Percentiles rank a stretch among this genome's conserved stretches.
Conservation (phyloP, 2,797 vertebrate genomes). For the Scarus forsteni region DNA sequence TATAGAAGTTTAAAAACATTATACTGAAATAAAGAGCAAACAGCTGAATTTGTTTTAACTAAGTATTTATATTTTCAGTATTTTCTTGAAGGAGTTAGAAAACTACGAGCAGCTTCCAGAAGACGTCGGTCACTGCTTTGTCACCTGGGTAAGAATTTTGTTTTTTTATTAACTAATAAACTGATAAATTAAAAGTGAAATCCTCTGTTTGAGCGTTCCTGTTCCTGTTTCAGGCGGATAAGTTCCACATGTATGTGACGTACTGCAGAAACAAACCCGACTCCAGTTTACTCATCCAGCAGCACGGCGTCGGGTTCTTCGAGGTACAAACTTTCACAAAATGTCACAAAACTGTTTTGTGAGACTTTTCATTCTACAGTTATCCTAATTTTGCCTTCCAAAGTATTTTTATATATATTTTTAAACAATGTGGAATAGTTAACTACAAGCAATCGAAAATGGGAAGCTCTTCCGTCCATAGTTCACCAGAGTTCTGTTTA, state of each 20-base stretch:
- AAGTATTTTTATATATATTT: no score
- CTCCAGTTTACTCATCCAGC: constrained; percentile 96
- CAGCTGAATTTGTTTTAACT: no score
- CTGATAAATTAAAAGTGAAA: background rate
- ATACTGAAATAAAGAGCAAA: no score
- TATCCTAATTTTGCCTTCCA: no score
- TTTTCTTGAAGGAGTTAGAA: constrained; percentile 97
- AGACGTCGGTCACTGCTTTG: constrained; percentile 98
- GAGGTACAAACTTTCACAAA: constrained; percentile 81
- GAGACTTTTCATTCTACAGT: no score
- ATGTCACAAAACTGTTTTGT: no score
- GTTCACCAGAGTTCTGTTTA: no score
- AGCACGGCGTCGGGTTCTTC: constrained; percentile 95
- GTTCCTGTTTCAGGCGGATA: constrained; percentile 89
- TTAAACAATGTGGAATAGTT: no score
- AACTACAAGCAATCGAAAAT: no score
- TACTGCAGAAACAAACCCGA: constrained; percentile 99
- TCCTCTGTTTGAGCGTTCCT: background rate
- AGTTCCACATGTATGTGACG: constrained; percentile 99
- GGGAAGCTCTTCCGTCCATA: no score
- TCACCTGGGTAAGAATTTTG: constrained; percentile 92
- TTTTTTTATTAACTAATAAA: fast-evolving
- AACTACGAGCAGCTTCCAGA: constrained; percentile 98
- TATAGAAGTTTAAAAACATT: no score
- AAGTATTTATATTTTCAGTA: constrained; percentile 80